Evolutionary conservation across 2,797 vertebrate species (phyloP).

Genomic region (Characodon lateralis): DNA sequence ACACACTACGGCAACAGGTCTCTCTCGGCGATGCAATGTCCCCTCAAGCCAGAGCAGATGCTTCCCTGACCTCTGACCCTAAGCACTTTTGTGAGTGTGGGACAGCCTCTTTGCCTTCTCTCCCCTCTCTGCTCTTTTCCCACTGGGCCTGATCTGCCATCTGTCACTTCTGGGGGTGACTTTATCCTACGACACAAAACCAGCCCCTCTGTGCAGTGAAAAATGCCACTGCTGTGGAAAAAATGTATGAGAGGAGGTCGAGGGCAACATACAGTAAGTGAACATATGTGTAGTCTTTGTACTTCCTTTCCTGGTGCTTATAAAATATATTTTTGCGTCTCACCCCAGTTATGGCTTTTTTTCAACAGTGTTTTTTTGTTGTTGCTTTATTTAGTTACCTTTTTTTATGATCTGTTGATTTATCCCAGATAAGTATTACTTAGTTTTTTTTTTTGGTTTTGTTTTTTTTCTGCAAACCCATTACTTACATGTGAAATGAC

Average conservation of each 20-base stretch:
- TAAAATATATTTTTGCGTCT: slow-evolving; percentile 7
- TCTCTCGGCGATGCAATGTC: slow-evolving; percentile 81
- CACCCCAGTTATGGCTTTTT: neutral
- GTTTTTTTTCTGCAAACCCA: too few relatives aligned
- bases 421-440: neutral
- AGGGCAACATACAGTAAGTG: slow-evolving; percentile 24
- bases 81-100: slow-evolving; percentile 87
- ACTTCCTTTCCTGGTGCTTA: slow-evolving; percentile 2
- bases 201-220: slow-evolving; percentile 52
- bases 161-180: slow-evolving; percentile 83
- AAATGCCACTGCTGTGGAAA: slow-evolving; percentile 73
- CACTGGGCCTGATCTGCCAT: slow-evolving; percentile 84
- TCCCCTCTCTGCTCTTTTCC: slow-evolving; percentile 74
- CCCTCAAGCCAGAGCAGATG: slow-evolving; percentile 90
- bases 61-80: slow-evolving; percentile 88
- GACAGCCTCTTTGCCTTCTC: slow-evolving; percentile 73
- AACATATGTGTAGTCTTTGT: neutral
- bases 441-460: neutral
- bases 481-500: neutral
- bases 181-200: slow-evolving; percentile 71
- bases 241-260: slow-evolving; percentile 32
- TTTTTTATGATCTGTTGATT: neutral
- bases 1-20: slow-evolving; percentile 83
- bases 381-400: neutral
- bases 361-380: neutral